Percentiles rank a stretch among this genome's conserved stretches.
These are phyloP conservation scores for Drosophila recens DNA, from an alignment of 2,888 invertebrate genomes.

Conservation along the genomic window DNA sequence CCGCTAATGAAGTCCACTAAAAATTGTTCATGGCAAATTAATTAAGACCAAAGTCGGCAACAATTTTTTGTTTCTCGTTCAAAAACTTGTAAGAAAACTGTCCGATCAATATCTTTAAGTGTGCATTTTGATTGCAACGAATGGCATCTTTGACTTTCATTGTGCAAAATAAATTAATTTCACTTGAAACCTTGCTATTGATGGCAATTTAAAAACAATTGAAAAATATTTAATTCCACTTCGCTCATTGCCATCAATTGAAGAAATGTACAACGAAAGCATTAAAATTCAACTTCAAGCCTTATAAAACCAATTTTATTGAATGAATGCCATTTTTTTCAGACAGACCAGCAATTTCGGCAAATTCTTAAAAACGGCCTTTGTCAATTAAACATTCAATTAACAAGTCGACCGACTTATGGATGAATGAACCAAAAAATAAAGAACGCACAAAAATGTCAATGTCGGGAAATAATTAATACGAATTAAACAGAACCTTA, in stretches of 20 bases:
- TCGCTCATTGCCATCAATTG: slow-evolving; percentile 65
- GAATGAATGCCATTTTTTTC: slow-evolving; percentile 35
- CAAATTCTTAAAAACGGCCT: slow-evolving; percentile 50
- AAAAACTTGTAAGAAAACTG: slow-evolving; percentile 30
- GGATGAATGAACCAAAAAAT: slow-evolving; percentile 48
- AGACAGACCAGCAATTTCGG: slow-evolving; percentile 28
- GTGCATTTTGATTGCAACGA: slow-evolving; percentile 55
- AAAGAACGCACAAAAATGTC: slow-evolving; percentile 27
- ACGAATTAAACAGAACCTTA: slow-evolving; percentile 33
- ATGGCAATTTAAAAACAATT: slow-evolving; percentile 79
- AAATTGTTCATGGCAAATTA: slow-evolving; percentile 52
- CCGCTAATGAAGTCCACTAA: slow-evolving; percentile 60
- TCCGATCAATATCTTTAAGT: slow-evolving; percentile 28
- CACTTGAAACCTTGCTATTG: slow-evolving; percentile 77
- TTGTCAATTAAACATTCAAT: slow-evolving; percentile 65
- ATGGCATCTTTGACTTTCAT: slow-evolving; percentile 75
- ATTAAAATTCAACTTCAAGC: slow-evolving; percentile 28
- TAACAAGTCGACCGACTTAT: slow-evolving; percentile 47
- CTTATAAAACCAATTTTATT: slow-evolving; percentile 35
- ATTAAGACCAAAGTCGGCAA: slow-evolving; percentile 41
- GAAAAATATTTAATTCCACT: slow-evolving; percentile 67
- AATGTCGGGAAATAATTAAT: slow-evolving; percentile 41
- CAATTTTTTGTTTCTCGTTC: slow-evolving; percentile 1
- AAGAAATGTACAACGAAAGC: slow-evolving; percentile 53
- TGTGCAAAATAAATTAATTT: slow-evolving; percentile 79